A percentile compares a stretch with the other conserved stretches of the same genome.
Conservation (phyloP, 2,888 invertebrate genomes). For the Tanaodytes sp. region DNA sequence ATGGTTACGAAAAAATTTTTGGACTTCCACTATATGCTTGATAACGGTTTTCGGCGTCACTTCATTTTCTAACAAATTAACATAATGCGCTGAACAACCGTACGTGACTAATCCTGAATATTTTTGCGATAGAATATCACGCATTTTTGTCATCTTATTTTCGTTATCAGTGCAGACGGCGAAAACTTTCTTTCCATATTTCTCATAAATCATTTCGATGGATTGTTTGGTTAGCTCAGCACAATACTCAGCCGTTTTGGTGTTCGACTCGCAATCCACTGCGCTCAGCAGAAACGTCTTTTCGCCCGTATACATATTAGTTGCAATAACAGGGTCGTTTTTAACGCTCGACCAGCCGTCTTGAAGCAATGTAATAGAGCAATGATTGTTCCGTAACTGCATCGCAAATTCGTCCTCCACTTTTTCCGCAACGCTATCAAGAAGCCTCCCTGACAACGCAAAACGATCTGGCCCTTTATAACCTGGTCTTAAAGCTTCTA, state of each 20-base stretch:
- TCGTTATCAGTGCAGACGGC: conserved; percentile 22
- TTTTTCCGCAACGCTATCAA: conserved; percentile 17
- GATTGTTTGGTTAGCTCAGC: conserved; percentile 7
- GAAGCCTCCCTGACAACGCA: neutral
- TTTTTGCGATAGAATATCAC: conserved; percentile 2
- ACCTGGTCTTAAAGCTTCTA: conserved; percentile 4
- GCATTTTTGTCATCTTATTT: conserved; percentile 21
- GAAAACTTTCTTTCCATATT: conserved; percentile 13
- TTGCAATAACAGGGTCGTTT: conserved; percentile 23
- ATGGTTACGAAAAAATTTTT: conserved; percentile 17
- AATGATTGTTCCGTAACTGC: neutral
- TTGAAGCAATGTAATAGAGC: conserved; percentile 13
- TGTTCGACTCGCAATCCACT: conserved; percentile 10
- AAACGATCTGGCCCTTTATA: conserved; percentile 9
- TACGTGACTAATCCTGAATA: conserved; percentile 2
- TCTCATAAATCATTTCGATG: neutral
- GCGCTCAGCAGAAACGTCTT: conserved; percentile 10
- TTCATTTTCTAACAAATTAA: conserved; percentile 22
- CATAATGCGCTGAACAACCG: conserved; percentile 15
- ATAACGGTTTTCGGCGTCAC: conserved; percentile 1
- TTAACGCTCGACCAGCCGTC: conserved; percentile 24
- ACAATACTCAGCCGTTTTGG: conserved; percentile 15
- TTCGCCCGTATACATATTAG: conserved; percentile 12
- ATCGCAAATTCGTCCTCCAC: neutral
- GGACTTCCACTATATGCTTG: conserved; percentile 7